These are phyloP conservation scores for Pituophis catenifer DNA, from an alignment of 2,113 vertebrate species.

Conservation along the genomic window DNA sequence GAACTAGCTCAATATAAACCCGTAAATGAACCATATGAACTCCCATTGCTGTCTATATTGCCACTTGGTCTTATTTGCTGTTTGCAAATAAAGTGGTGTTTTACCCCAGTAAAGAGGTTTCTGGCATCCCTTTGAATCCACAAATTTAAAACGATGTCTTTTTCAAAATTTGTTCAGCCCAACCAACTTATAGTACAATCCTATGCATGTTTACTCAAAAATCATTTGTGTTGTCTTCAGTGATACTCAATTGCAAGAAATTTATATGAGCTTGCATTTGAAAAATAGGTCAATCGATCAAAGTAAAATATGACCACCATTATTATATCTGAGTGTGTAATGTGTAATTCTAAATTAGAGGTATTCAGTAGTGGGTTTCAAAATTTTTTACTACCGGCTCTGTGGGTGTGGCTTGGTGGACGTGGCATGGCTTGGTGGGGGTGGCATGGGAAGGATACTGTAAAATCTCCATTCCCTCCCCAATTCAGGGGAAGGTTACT, in stretches of 20 bases:
- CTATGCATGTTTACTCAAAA: background rate
- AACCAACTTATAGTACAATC: background rate
- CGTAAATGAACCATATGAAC: conserved; percentile 11
- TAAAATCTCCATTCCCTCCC: too few relatives aligned
- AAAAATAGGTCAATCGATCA: background rate
- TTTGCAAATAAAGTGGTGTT: background rate
- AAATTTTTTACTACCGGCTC: too few relatives aligned
- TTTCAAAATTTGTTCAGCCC: background rate
- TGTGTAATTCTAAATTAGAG: conserved; percentile 3
- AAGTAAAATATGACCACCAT: background rate
- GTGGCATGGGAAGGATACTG: too few relatives aligned
- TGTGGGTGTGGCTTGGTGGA: too few relatives aligned
- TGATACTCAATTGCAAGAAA: background rate
- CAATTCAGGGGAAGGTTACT: too few relatives aligned
- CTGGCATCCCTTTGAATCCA: background rate
- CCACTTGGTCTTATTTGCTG: background rate
- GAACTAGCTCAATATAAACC: conserved; percentile 17
- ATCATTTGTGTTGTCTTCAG: background rate
- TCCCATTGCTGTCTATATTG: background rate
- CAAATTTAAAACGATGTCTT: background rate
- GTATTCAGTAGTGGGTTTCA: background rate
- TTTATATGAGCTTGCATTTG: background rate
- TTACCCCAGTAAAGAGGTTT: background rate
- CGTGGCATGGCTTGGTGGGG: too few relatives aligned
- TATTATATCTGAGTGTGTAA: background rate